Conservation (phyloP, 2,888 invertebrate species). For the Epiblema foenella region DNA sequence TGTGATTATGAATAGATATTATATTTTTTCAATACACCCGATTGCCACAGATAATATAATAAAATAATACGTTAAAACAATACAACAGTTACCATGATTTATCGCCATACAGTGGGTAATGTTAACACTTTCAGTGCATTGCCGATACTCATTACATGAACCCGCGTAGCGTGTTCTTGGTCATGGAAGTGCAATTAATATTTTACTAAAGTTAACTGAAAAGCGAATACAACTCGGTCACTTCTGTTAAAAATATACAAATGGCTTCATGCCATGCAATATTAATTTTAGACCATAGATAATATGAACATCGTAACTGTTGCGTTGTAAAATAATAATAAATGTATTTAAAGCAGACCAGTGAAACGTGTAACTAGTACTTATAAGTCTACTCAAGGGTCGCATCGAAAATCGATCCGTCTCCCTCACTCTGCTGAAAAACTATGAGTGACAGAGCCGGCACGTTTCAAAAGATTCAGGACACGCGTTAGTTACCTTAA, state of each 20-base stretch:
- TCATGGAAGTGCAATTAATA: neutral
- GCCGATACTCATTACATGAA: neutral
- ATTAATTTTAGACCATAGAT: neutral
- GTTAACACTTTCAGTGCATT: neutral
- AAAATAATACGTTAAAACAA: constrained; percentile 46
- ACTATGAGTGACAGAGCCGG: neutral
- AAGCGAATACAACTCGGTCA: neutral
- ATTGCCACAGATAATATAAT: constrained; percentile 53
- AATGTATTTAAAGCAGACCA: constrained; percentile 71
- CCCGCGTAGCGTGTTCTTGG: constrained; percentile 12
- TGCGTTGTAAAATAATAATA: constrained; percentile 57
- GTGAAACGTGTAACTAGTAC: constrained; percentile 76
- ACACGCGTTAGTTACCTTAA: constrained; percentile 80
- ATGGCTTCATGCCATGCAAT: neutral
- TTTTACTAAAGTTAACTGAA: neutral
- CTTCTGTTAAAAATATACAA: no score
- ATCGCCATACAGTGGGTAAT: neutral
- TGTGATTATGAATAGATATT: constrained; percentile 70
- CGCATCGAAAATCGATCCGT: constrained; percentile 53
- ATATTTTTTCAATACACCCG: constrained; percentile 75
- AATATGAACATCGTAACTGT: constrained; percentile 49
- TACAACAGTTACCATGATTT: constrained; percentile 32
- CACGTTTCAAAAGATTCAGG: constrained; percentile 4
- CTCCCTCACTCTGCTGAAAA: neutral
- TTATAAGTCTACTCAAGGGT: constrained; percentile 76